phyloP scores from a whole-genome alignment of 2,888 invertebrate genomes.

The Lasioglossum marginatum region DNA sequence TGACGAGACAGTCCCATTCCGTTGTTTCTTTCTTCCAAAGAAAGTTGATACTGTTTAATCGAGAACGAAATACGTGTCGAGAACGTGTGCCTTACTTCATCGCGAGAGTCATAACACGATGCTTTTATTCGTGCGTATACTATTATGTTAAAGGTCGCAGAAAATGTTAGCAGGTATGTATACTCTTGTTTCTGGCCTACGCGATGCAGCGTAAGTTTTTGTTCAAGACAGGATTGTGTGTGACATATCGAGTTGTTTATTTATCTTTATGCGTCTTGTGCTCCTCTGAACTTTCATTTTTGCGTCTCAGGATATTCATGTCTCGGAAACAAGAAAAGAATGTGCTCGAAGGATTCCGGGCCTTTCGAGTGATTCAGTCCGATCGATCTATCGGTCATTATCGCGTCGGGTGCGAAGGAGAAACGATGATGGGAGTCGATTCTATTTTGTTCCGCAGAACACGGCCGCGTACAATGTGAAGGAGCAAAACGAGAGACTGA shows the following conservation, averaged over 20 bases:
- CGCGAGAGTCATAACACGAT: neutral
- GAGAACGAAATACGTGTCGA: too few species aligned
- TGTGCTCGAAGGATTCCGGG: too few species aligned
- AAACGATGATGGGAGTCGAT: neutral
- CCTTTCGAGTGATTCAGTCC: neutral
- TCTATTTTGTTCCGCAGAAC: constrained; percentile 74
- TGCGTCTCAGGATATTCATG: too few species aligned
- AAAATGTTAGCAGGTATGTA: neutral
- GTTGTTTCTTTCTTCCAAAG: too few species aligned
- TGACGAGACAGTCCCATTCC: too few species aligned
- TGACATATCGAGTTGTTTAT: neutral
- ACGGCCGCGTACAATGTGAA: constrained; percentile 84
- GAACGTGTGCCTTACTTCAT: neutral
- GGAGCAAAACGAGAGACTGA: constrained; percentile 82
- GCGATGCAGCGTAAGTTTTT: neutral
- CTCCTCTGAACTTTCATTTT: neutral
- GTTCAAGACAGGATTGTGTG: neutral
- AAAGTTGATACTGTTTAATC: neutral
- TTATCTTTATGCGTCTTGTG: neutral
- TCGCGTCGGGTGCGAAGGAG: neutral
- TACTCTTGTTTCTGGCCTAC: neutral
- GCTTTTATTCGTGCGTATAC: neutral
- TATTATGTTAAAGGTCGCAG: neutral
- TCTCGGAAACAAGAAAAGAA: too few species aligned
- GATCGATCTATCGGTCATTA: neutral